Conservation (phyloP, 37 sponge, comb jelly and placozoan genomes). For the Halisarca cf. caerulea region DNA sequence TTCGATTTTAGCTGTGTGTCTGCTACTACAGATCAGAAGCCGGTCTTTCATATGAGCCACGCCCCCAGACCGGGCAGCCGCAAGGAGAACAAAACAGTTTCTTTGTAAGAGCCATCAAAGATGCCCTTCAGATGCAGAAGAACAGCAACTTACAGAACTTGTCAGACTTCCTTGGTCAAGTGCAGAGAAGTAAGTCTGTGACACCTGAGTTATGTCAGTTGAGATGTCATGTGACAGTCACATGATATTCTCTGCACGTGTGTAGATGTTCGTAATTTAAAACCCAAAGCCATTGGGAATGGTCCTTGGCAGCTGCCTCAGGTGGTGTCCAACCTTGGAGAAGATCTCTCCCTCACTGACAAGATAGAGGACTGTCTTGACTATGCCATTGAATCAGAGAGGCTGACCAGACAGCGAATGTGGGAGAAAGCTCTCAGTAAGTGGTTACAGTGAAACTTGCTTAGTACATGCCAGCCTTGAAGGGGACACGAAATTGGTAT, state of each 20-base stretch:
- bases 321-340: conserved; percentile 64
- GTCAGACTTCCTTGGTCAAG: conserved; percentile 48
- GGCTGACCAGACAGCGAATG: conserved; percentile 15
- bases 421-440: conserved; percentile 77
- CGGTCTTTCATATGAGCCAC: conserved; percentile 72
- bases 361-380: conserved; percentile 19
- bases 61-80: not conserved
- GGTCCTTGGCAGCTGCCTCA: conserved; percentile 74
- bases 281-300: not conserved
- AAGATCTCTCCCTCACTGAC: conserved; percentile 59
- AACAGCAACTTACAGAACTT: conserved; percentile 36
- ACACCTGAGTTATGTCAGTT: not conserved
- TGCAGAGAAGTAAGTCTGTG: conserved; percentile 9
- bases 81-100: conserved; percentile 63
- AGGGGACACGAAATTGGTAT: no score
- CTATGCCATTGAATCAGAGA: not conserved
- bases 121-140: conserved; percentile 41
- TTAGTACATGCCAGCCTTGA: no score
- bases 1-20: not conserved
- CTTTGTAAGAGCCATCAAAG: conserved; percentile 71
- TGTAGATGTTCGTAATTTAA: not conserved
- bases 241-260: not conserved
- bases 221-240: not conserved
- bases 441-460: no score
- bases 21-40: conserved; percentile 46